A percentile compares a stretch with the other conserved stretches of the same genome.
These are phyloP conservation scores for Poecilia velifera DNA, from an alignment of 2,797 vertebrate genomes.

Conservation along the genomic window DNA sequence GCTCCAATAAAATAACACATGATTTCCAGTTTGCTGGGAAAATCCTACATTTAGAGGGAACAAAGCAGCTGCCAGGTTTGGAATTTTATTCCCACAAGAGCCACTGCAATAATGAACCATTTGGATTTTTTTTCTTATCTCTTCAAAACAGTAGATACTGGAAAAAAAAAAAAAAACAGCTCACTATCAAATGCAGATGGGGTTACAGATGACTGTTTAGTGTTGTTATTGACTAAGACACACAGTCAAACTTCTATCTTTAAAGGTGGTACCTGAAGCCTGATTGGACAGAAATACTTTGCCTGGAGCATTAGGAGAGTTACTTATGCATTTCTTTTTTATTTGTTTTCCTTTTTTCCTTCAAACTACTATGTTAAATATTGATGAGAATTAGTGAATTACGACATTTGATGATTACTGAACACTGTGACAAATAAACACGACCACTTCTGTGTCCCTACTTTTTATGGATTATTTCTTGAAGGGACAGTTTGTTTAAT, in stretches of 20 bases:
- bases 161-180: neutral
- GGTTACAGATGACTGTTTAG: neutral
- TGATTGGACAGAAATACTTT: neutral
- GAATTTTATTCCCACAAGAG: neutral
- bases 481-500: neutral
- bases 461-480: neutral
- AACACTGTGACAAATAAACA: neutral
- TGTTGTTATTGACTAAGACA: neutral
- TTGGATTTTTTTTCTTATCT: constrained; percentile 5
- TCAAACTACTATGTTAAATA: neutral
- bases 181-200: neutral
- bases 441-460: neutral
- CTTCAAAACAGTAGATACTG: neutral
- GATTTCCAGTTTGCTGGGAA: constrained; percentile 20
- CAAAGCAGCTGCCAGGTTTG: constrained; percentile 10
- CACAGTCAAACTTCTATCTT: neutral
- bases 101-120: constrained; percentile 1
- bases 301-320: neutral
- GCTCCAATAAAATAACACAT: constrained; percentile 32
- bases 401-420: neutral
- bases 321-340: neutral
- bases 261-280: neutral
- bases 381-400: neutral
- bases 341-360: neutral
- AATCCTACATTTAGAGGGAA: constrained; percentile 15